Percentiles rank a stretch among this genome's conserved stretches.
phyloP scores from a whole-genome alignment of 1,140 invertebrate genomes.

The Drosophila ercepeae region DNA sequence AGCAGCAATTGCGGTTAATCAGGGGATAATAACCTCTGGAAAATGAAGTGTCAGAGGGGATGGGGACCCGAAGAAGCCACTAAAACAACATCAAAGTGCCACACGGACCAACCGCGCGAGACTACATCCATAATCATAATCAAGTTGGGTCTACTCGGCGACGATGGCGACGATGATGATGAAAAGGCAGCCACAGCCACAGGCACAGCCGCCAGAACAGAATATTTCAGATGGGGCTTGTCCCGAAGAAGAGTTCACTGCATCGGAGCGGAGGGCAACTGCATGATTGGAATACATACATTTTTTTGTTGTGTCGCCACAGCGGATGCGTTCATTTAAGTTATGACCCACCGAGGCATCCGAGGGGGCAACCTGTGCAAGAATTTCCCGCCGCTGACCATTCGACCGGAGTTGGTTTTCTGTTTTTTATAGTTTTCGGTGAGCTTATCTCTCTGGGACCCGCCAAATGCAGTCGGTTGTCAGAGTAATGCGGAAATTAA shows the following conservation, averaged over 20 bases:
- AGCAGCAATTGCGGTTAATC: constrained; percentile 61
- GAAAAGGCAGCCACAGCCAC: constrained; percentile 6
- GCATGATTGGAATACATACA: constrained; percentile 36
- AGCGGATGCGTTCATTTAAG: constrained; percentile 50
- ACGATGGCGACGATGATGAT: constrained; percentile 10
- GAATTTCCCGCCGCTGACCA: constrained; percentile 17
- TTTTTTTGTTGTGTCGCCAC: constrained; percentile 14
- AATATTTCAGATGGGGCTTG: not conserved
- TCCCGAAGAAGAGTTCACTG: constrained; percentile 25
- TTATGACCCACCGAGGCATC: constrained; percentile 12
- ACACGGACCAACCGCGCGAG: constrained; percentile 27
- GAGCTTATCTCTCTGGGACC: not conserved
- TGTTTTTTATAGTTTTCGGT: constrained; percentile 13
- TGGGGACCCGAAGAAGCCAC: constrained; percentile 31
- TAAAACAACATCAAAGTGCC: constrained; percentile 62
- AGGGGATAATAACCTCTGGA: constrained; percentile 64
- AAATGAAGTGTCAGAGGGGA: constrained; percentile 7
- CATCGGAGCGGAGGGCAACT: constrained; percentile 35
- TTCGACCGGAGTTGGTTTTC: not conserved
- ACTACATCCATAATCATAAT: constrained; percentile 44
- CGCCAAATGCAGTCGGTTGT: not conserved
- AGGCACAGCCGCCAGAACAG: constrained; percentile 9
- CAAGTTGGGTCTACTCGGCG: constrained; percentile 22
- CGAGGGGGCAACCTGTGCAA: constrained; percentile 23
- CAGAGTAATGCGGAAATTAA: constrained; percentile 69